Evolutionary conservation across 2,888 invertebrate genomes (phyloP).

Genomic region (Diarsia dahlii): DNA sequence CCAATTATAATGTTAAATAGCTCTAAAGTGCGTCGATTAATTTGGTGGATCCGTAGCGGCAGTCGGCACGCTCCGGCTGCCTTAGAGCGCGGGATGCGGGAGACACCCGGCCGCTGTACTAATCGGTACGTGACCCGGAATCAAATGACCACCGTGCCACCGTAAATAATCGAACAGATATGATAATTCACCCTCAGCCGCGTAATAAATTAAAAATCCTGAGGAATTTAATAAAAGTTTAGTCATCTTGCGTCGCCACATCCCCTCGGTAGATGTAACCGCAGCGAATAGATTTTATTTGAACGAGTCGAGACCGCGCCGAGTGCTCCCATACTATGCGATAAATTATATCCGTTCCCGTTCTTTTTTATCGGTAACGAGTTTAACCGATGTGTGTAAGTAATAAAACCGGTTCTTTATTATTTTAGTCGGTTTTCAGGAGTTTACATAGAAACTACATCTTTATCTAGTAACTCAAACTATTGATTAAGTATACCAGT

Average conservation of each 20-base stretch:
- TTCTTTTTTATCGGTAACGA: conserved; percentile 29
- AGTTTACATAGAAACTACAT: neutral
- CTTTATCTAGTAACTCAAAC: neutral
- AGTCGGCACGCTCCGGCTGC: conserved; percentile 29
- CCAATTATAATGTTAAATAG: conserved; percentile 68
- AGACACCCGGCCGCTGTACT: conserved; percentile 64
- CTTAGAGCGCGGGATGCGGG: conserved; percentile 5
- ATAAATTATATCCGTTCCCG: conserved; percentile 30
- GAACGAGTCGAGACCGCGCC: conserved; percentile 40
- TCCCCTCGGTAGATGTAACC: conserved; percentile 44
- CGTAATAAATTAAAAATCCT: conserved; percentile 66
- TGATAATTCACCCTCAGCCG: conserved; percentile 67
- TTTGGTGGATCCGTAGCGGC: conserved; percentile 53
- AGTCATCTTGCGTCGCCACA: conserved; percentile 32
- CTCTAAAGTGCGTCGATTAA: conserved; percentile 64
- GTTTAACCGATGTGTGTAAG: conserved; percentile 13
- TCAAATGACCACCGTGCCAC: conserved; percentile 64
- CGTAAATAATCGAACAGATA: conserved; percentile 69
- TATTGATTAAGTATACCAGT: neutral
- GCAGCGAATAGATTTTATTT: conserved; percentile 53
- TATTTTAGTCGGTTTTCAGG: neutral
- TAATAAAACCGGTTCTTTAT: neutral
- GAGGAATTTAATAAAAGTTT: conserved; percentile 63
- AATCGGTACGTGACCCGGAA: conserved; percentile 80
- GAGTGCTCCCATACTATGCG: conserved; percentile 28